Conservation (phyloP, 2,888 invertebrate species). For the Cantharis lateralis region DNA sequence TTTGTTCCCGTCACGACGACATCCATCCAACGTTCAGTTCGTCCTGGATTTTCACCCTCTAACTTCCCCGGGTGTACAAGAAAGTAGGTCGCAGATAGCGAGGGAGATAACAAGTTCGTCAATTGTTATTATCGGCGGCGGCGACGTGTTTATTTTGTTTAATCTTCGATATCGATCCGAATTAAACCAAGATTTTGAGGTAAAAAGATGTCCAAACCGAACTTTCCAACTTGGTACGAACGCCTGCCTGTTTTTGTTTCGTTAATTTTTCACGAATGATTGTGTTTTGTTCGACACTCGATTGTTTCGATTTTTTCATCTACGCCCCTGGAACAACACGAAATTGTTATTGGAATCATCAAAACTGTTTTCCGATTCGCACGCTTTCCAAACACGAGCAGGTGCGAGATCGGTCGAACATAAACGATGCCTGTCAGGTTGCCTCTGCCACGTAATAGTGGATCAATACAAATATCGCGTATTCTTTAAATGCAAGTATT, state of each 20-base stretch:
- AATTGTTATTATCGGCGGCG: constrained; percentile 10
- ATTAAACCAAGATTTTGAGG: not conserved
- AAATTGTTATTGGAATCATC: constrained; percentile 31
- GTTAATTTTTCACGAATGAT: not conserved
- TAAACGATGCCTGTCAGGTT: constrained; percentile 40
- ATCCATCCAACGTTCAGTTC: constrained; percentile 27
- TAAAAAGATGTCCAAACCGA: not conserved
- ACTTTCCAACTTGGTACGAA: not conserved
- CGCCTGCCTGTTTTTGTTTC: not conserved
- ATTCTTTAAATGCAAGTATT: constrained; percentile 51
- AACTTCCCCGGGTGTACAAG: constrained; percentile 12
- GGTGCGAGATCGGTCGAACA: constrained; percentile 30
- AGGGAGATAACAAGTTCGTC: constrained; percentile 21
- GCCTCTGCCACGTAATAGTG: constrained; percentile 54
- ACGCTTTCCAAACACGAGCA: constrained; percentile 45
- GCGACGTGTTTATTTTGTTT: not conserved
- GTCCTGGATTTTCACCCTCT: constrained; percentile 27
- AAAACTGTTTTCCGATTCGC: constrained; percentile 44
- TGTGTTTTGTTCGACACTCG: not conserved
- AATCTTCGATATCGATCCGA: not conserved
- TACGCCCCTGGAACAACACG: constrained; percentile 16
- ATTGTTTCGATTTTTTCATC: not conserved
- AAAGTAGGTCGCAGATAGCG: constrained; percentile 22
- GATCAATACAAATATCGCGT: constrained; percentile 53
- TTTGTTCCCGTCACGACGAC: constrained; percentile 7